These are phyloP conservation scores for Macrostomum lignano DNA, from an alignment of 1,140 invertebrate species.

Conservation along the genomic window DNA sequence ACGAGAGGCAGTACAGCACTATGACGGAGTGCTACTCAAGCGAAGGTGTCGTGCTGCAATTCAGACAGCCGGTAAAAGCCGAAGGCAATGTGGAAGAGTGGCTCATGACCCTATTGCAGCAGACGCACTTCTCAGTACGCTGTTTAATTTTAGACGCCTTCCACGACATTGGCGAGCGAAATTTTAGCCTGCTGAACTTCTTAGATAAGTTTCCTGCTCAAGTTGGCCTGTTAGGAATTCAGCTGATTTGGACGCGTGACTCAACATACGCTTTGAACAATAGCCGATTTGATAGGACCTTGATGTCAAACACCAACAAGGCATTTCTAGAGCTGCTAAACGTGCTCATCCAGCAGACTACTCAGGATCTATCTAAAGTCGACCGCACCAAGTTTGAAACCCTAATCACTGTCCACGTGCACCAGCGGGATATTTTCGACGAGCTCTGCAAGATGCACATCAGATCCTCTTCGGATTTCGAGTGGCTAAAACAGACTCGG, in stretches of 20 bases:
- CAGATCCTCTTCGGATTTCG: constrained; percentile 44
- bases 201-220: constrained; percentile 59
- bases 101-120: constrained; percentile 58
- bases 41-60: constrained; percentile 40
- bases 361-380: constrained; percentile 49
- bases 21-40: constrained; percentile 61
- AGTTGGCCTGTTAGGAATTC: constrained; percentile 23
- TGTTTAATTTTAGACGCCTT: constrained; percentile 59
- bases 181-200: constrained; percentile 54
- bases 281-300: constrained; percentile 53
- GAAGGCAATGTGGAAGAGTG: constrained; percentile 83
- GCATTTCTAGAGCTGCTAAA: constrained; percentile 61
- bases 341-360: constrained; percentile 64
- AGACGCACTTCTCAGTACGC: constrained; percentile 59
- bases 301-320: constrained; percentile 67
- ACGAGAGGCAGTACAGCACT: constrained; percentile 78
- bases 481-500: constrained; percentile 66
- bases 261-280: constrained; percentile 52
- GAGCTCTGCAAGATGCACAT: constrained; percentile 42
- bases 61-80: constrained; percentile 60
- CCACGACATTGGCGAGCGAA: constrained; percentile 50
- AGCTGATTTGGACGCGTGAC: constrained; percentile 46
- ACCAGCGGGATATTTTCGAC: constrained; percentile 69
- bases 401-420: constrained; percentile 66
- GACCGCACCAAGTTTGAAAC: constrained; percentile 70